These are phyloP conservation scores for Tapirus indicus DNA, from an alignment of 2,797 vertebrate genomes.

Conservation along the genomic window DNA sequence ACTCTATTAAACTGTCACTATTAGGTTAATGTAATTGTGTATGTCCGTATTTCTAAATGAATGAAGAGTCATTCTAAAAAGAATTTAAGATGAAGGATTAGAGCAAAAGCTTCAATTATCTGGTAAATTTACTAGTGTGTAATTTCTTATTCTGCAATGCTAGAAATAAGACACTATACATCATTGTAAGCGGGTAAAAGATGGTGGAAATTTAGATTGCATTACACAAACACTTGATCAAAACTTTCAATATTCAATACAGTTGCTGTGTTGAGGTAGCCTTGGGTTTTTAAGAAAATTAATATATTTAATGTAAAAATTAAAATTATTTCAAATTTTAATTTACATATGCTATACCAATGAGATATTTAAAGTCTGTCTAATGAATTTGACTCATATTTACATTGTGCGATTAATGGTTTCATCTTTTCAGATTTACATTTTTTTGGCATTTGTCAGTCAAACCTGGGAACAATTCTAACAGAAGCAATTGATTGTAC, in stretches of 20 bases:
- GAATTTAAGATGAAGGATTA: slow-evolving; percentile 39
- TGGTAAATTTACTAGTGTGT: not conserved
- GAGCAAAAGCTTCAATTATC: slow-evolving; percentile 38
- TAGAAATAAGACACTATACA: not conserved
- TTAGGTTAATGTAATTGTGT: not conserved
- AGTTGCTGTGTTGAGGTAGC: not conserved
- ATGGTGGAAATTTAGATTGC: not conserved
- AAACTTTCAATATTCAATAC: not conserved
- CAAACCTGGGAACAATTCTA: not conserved
- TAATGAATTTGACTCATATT: not conserved
- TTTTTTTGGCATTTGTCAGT: not conserved
- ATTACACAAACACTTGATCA: not conserved
- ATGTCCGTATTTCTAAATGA: slow-evolving; percentile 49
- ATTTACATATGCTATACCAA: not conserved
- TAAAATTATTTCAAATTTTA: slow-evolving; percentile 39
- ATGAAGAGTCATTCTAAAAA: slow-evolving; percentile 38
- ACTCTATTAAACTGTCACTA: not conserved
- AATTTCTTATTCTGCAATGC: not conserved
- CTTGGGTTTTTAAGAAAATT: slow-evolving; percentile 25
- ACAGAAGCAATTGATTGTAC: not conserved
- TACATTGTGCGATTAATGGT: slow-evolving; percentile 23
- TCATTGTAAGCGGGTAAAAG: not conserved
- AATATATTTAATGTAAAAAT: slow-evolving; percentile 8
- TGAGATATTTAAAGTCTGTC: not conserved
- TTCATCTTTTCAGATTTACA: slow-evolving; percentile 1